phyloP scores from a whole-genome alignment of 1,140 invertebrate genomes.

The Reticulitermes speratus region DNA sequence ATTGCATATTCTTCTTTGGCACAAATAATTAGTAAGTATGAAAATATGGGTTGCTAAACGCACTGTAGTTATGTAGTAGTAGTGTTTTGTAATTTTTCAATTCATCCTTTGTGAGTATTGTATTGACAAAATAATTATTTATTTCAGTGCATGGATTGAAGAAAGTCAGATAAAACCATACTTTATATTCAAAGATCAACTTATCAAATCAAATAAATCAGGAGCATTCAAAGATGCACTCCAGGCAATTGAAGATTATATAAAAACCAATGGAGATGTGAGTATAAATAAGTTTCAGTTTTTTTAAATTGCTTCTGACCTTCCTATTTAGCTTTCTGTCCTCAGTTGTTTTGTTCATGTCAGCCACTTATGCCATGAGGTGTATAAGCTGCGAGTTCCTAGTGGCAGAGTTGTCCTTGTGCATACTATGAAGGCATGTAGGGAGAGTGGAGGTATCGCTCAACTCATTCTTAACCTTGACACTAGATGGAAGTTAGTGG shows the following conservation, averaged over 20 bases:
- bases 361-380: no score
- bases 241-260: slow-evolving; percentile 81
- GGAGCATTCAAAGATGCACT: slow-evolving; percentile 81
- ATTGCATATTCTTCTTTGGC: slow-evolving; percentile 93
- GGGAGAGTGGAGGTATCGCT: no score
- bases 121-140: slow-evolving; percentile 32
- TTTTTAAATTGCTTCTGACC: not conserved
- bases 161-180: slow-evolving; percentile 82
- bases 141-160: slow-evolving; percentile 86
- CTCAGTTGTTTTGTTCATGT: no score
- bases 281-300: slow-evolving; percentile 40
- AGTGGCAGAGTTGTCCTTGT: no score
- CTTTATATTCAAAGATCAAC: slow-evolving; percentile 74
- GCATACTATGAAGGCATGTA: no score
- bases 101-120: not conserved
- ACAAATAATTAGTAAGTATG: slow-evolving; percentile 88
- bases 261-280: slow-evolving; percentile 58
- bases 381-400: no score
- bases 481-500: no score
- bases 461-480: no score
- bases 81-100: slow-evolving; percentile 10
- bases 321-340: not conserved
- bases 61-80: not conserved
- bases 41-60: slow-evolving; percentile 11
- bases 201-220: slow-evolving; percentile 76